Evolutionary conservation across 1,140 invertebrate genomes (phyloP), one percentile per base, ranked within the genome.

Genomic region (Teleopsis dalmanni): DNA sequence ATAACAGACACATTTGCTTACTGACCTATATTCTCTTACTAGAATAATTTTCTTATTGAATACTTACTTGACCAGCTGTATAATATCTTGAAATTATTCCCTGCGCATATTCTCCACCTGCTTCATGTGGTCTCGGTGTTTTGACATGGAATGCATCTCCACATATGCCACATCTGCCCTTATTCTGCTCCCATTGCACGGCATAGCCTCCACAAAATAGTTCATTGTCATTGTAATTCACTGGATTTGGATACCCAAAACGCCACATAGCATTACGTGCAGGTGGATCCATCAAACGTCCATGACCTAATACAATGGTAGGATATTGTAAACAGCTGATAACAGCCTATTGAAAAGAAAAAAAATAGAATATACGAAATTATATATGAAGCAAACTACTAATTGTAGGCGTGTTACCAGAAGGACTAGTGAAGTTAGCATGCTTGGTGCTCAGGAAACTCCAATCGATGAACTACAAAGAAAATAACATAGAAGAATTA

Each of bases 201-300:
- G 83, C 79, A 62, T 87, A 87, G 34, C 92, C 93, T 2, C 93
- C 92, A 55, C 81, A 83, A 60, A 81, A 82, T 6, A 83, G 72
- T 58, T 83, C 91, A 56, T 93, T 95, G 65, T 96, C 93, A 57
- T 95, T 91, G 62, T 95, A 95, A 71, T 96, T 93, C 9, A 91
- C 86, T 1, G 91, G 88, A 74, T 91, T 94, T 2, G 85, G 84
- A 72, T 86, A 95, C 2, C 91, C 92, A 60, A 92, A 89, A 40
- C 92, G 75, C 92, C 92, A 96, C 87, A 93, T 92, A 16, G 84
- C 84, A 72, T 95, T 94, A 16, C 92, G 78, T 0, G 89, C 82
- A 2, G 92, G 91, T 0, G 92, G 92, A 67, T 95, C 88, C 84
- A 94, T 90, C 29, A 89, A 70, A 18, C 86, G 70, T 1, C 86